These are phyloP conservation scores for Ophion slaviceki DNA, from an alignment of 2,888 invertebrate species.

Conservation along the genomic window DNA sequence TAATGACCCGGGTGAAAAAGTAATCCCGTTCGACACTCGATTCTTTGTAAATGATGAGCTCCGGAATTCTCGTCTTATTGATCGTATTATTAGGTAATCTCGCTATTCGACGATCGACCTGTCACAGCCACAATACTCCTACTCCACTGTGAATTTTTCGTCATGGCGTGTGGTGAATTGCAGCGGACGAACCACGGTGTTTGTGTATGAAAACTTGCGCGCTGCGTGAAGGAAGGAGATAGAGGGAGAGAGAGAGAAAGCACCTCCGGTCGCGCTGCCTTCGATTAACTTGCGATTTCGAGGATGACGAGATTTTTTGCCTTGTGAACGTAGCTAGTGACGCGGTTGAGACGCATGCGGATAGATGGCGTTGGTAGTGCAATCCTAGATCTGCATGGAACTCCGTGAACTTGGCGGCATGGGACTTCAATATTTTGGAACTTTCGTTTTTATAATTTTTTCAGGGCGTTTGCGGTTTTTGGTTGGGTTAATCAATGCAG, in stretches of 20 bases:
- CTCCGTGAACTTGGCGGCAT: too few species aligned
- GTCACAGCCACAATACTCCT: conserved; percentile 76
- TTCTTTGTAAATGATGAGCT: conserved; percentile 20
- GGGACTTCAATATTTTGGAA: too few species aligned
- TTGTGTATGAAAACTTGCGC: conserved; percentile 62
- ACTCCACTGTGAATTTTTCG: conserved; percentile 75
- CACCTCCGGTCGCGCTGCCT: not conserved
- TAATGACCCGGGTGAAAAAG: conserved; percentile 30
- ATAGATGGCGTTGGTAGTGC: conserved; percentile 13
- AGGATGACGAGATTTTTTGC: conserved; percentile 13
- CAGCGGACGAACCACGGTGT: conserved; percentile 67
- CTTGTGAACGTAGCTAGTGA: conserved; percentile 6
- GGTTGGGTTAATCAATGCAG: too few species aligned
- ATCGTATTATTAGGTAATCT: conserved; percentile 76
- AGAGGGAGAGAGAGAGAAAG: not conserved
- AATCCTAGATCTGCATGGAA: not conserved
- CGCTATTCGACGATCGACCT: conserved; percentile 75
- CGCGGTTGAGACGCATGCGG: not conserved
- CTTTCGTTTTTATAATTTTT: too few species aligned
- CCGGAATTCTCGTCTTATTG: conserved; percentile 63
- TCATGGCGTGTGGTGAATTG: conserved; percentile 74
- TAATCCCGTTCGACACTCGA: conserved; percentile 32
- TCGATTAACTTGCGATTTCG: conserved; percentile 22
- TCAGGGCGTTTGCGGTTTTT: too few species aligned
- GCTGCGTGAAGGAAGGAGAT: conserved; percentile 43